Evolutionary conservation across 2,797 vertebrate genomes (phyloP), one percentile per base, ranked within the genome.

Genomic region (Anniella stebbinsi): DNA sequence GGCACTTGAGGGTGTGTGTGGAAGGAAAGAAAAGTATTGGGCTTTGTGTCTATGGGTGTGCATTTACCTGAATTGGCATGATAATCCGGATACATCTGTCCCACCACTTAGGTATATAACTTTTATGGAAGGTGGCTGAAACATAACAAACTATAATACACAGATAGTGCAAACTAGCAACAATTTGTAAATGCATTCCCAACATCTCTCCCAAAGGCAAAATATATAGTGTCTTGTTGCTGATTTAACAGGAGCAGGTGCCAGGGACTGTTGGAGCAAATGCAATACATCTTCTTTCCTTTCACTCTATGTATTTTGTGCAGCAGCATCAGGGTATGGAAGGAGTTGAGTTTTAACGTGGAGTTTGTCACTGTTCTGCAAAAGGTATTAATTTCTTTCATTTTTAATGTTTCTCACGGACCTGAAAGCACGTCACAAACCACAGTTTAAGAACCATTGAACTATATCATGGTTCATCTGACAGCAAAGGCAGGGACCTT

Each of bases 101-200:
- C 48, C 30, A 23, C 36, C 30, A 17, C 8, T 60, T 36, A 78
- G 11, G 69, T 38, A 57, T 41, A 69, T 78, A 33, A 85, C 28
- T n/a, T 89, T 48, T 85, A 36, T 78, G 75, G 21, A 60, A 70
- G 9, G 12, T 51, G 3, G 28, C 17, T 85, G 82, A 89, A 89
- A 78, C 17, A 8, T 33, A 4, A 76, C 41, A 38, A 88, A 48
- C 30, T 28, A 11, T 75, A 72, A 12, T 76, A 66, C 41, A 73
- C 13, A 83, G 41, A 36, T 28, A 12, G 9, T 69, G 12, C 13
- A 78, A 11, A n/a, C 9, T 36, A 36, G n/a, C 30, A 38, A 28
- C 6, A 73, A 73, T 88, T 83, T 77, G 12, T 28, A 77, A 48
- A 45, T 13, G 30, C 17, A 48, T 18, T 28, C 41, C 81, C 33